These are phyloP conservation scores for Potorous gilbertii DNA, from an alignment of 2,797 vertebrate species.

Conservation along the genomic window DNA sequence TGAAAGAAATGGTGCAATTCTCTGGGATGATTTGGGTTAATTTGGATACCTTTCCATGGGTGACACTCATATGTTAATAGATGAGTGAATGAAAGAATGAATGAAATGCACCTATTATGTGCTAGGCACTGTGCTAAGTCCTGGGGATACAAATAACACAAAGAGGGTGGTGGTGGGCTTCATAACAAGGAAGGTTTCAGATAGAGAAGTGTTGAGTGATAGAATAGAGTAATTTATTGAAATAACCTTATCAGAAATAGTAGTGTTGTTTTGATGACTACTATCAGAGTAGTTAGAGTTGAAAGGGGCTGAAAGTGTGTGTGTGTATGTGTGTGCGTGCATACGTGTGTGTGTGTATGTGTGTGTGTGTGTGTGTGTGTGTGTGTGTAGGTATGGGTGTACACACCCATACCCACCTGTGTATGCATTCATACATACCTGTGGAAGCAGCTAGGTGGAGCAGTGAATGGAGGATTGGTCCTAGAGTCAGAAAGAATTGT, in stretches of 20 bases:
- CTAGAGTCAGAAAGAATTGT: too few species aligned
- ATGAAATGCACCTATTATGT: background rate
- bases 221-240: background rate
- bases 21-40: background rate
- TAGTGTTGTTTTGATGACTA: background rate
- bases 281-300: background rate
- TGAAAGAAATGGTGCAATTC: background rate
- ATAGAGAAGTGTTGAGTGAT: background rate
- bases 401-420: too few species aligned
- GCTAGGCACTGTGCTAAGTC: background rate
- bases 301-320: background rate
- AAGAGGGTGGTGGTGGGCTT: background rate
- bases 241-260: background rate
- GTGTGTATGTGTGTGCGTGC: too few species aligned
- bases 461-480: too few species aligned
- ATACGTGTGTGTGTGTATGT: too few species aligned
- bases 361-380: too few species aligned
- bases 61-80: background rate
- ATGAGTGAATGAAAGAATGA: background rate
- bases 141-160: background rate
- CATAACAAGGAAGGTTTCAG: background rate
- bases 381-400: too few species aligned
- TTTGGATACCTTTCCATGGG: background rate
- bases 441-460: too few species aligned
- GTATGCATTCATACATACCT: too few species aligned